A percentile compares a stretch with the other conserved stretches of the same genome.
Conservation (phyloP, 2,888 invertebrate species). For the Eupithecia exiguata region DNA sequence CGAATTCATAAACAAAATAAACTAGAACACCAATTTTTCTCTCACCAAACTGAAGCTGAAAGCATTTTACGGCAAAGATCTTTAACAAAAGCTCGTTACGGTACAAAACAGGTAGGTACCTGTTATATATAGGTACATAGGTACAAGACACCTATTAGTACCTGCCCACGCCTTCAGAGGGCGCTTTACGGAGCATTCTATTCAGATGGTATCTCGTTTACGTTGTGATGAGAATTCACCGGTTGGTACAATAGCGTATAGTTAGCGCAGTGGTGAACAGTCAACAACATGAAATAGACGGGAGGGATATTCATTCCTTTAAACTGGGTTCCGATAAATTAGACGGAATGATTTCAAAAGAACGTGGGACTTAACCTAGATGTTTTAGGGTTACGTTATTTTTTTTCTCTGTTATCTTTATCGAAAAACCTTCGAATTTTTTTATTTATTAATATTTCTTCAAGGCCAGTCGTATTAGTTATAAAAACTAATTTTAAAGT, state of each 20-base stretch:
- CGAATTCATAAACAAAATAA: not conserved
- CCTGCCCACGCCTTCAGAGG: slow-evolving; percentile 13
- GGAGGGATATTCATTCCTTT: not conserved
- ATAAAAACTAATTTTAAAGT: too few species aligned
- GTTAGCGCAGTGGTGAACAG: slow-evolving; percentile 32
- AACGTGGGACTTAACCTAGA: too few species aligned
- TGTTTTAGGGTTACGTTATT: too few species aligned
- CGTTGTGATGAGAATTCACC: slow-evolving; percentile 34
- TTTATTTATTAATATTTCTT: too few species aligned
- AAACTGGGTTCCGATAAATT: not conserved
- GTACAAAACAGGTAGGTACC: slow-evolving; percentile 24
- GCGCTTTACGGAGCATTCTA: slow-evolving; percentile 23
- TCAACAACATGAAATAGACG: not conserved
- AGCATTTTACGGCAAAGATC: slow-evolving; percentile 5
- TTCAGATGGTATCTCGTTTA: slow-evolving; percentile 31
- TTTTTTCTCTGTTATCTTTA: too few species aligned
- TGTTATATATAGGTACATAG: not conserved
- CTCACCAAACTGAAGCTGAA: not conserved
- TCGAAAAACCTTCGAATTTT: too few species aligned
- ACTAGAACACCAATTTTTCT: not conserved
- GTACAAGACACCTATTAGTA: slow-evolving; percentile 27
- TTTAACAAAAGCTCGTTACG: slow-evolving; percentile 12
- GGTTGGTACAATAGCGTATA: slow-evolving; percentile 34
- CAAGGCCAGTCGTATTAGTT: too few species aligned
- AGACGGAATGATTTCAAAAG: too few species aligned